Conservation (phyloP, 2,797 vertebrate species). For the Manis crassicaudata region DNA sequence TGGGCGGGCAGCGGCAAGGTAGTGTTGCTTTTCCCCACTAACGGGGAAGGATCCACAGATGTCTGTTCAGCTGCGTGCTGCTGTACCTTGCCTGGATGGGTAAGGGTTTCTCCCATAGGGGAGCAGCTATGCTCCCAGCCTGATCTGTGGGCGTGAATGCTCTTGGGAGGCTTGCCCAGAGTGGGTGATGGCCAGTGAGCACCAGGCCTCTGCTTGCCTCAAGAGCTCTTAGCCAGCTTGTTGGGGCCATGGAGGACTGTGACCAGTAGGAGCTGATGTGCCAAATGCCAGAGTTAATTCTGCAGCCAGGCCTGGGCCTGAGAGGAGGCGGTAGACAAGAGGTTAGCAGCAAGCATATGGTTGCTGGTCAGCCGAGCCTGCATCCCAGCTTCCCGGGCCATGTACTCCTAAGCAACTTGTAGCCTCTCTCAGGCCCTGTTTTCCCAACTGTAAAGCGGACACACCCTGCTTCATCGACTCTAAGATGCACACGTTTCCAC, state of each 20-base stretch:
- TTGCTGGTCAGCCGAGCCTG: background rate
- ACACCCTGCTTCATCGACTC: conserved; percentile 47
- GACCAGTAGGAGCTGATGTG: background rate
- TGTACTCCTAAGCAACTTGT: background rate
- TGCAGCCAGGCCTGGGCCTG: background rate
- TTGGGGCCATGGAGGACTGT: background rate
- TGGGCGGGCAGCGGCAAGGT: conserved; percentile 14
- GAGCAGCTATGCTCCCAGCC: conserved; percentile 33
- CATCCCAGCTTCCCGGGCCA: background rate
- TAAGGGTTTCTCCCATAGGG: background rate
- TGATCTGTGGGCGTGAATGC: background rate
- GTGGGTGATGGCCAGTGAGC: background rate
- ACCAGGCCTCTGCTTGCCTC: background rate
- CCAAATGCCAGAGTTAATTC: background rate
- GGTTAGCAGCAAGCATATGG: background rate
- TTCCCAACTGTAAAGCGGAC: conserved; percentile 22
- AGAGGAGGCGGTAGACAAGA: background rate
- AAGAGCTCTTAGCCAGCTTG: background rate
- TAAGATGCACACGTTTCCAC: conserved; percentile 52
- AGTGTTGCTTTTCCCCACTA: background rate
- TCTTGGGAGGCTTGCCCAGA: background rate
- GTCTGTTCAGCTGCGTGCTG: background rate
- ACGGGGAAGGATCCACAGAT: background rate
- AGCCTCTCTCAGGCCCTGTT: conserved; percentile 50
- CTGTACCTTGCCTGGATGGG: background rate